Evolutionary conservation across 2,113 vertebrate species (phyloP), one percentile per base, ranked within the genome.

Genomic region (Oplegnathus fasciatus): DNA sequence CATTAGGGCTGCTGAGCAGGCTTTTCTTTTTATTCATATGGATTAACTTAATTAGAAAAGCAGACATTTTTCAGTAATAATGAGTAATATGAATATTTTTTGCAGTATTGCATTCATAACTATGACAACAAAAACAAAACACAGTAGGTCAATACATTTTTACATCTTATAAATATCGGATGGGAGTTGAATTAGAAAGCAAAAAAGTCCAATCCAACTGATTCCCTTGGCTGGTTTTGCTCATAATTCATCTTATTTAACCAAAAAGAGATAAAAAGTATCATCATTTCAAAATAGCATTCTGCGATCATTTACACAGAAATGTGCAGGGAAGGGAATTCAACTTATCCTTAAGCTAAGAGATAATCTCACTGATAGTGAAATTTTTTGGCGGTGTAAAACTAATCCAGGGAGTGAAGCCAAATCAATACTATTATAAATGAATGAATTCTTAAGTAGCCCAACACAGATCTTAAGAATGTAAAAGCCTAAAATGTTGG

Each of bases 401-500:
- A 44, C 52, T 34, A 75, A 76, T 46, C 24, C 22, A 14, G 18
- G 32, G 78, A 58, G 67, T 8, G 18, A 66, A 60, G 48, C 10
- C 58, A 58, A 52, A 74, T 42, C 61, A 74, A 57, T 62, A 17
- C n/a, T 4, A 17, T 54, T 50, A 9, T 3, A 65, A 67, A 60
- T 1, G 46, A 54, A 75, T 42, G 2, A 61, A 71, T 50, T 72
- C 37, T 22, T 18, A 46, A 66, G 32, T 22, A 32, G 48, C 22
- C 46, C n/a, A 37, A 60, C 42, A 54, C 32, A 28, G 64, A 67
- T 46, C 64, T 26, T 40, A 32, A 34, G 24, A 71, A 34, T 42
- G 14, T 24, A 71, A 61, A 66, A 6, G 60, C 75, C 73, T n/a
- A 2, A 68, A 73, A 18, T 32, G 2, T 57, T 67, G 76, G 30